phyloP scores from a whole-genome alignment of 2,888 invertebrate species.

The Cetonia aurata region DNA sequence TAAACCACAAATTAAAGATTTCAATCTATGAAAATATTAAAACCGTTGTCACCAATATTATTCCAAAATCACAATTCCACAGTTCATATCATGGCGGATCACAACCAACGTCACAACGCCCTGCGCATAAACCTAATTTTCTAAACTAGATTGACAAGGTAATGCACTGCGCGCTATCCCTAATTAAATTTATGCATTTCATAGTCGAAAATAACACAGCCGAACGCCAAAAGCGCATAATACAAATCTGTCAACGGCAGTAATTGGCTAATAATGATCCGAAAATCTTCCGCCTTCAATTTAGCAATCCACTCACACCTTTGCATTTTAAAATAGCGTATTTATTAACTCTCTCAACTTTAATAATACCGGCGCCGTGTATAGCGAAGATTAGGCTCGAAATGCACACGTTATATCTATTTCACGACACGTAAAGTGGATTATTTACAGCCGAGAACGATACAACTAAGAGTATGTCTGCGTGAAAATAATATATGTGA shows the following conservation, averaged over 20 bases:
- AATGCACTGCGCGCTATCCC: slow-evolving; percentile 5
- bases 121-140: background rate
- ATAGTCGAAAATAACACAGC: slow-evolving; percentile 1
- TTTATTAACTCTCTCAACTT: no score
- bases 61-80: no score
- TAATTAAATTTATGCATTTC: slow-evolving; percentile 17
- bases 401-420: background rate
- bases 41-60: no score
- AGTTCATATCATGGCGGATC: no score
- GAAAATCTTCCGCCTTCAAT: no score
- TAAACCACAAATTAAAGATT: no score
- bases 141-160: slow-evolving; percentile 4
- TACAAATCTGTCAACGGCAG: background rate
- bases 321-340: background rate
- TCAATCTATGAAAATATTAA: no score
- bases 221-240: background rate
- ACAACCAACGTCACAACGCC: no score
- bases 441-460: slow-evolving; percentile 20
- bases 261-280: slow-evolving; percentile 12
- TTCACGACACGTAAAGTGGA: slow-evolving; percentile 20
- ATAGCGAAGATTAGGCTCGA: background rate
- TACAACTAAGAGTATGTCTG: background rate
- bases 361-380: no score
- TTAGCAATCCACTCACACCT: background rate
- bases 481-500: slow-evolving; percentile 23